Percentiles rank a stretch among this genome's conserved stretches.
These are phyloP conservation scores for Papilio aristodemus DNA, from an alignment of 1,140 invertebrate species.

Conservation along the genomic window DNA sequence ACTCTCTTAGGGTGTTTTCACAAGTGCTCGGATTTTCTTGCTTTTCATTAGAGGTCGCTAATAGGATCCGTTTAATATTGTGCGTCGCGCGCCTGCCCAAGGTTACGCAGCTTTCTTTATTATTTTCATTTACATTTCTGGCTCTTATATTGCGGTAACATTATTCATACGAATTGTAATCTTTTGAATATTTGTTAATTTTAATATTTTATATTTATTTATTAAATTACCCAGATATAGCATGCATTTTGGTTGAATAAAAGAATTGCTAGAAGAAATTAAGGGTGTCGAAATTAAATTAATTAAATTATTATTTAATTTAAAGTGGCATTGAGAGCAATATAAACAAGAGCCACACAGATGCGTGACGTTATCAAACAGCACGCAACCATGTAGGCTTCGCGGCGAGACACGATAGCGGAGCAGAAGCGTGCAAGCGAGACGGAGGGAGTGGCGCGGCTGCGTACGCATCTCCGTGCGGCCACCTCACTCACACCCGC, in stretches of 20 bases:
- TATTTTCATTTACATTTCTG: neutral
- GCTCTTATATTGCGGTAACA: neutral
- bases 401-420: slow-evolving; percentile 49
- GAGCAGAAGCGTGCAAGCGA: slow-evolving; percentile 44
- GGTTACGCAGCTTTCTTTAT: slow-evolving; percentile 16
- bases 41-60: slow-evolving; percentile 41
- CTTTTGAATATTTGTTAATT: neutral
- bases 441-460: slow-evolving; percentile 54
- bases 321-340: slow-evolving; percentile 73
- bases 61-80: slow-evolving; percentile 45
- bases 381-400: slow-evolving; percentile 68
- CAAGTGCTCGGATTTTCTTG: slow-evolving; percentile 61
- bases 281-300: slow-evolving; percentile 66
- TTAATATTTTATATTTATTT: neutral
- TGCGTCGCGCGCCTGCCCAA: slow-evolving; percentile 18
- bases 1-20: slow-evolving; percentile 76
- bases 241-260: neutral
- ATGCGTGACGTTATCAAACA: slow-evolving; percentile 68
- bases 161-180: neutral
- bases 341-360: slow-evolving; percentile 76
- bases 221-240: neutral
- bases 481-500: slow-evolving; percentile 60
- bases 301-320: slow-evolving; percentile 77
- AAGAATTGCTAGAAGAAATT: slow-evolving; percentile 40
- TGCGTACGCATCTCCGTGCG: slow-evolving; percentile 72